These are phyloP conservation scores for Coilia nasus DNA, from an alignment of 2,797 vertebrate genomes.

Conservation along the genomic window DNA sequence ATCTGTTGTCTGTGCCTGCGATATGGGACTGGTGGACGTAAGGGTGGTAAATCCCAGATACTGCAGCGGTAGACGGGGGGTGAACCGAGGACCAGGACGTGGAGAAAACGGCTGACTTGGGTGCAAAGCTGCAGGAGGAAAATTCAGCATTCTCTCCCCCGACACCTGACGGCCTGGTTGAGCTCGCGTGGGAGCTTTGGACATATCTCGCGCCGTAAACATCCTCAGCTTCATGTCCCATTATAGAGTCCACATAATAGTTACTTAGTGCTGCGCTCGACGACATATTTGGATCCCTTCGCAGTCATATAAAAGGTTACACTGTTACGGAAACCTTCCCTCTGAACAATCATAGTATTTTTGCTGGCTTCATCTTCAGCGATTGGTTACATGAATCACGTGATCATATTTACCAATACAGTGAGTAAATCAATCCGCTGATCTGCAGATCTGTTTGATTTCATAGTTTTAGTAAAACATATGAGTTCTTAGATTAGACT, in stretches of 20 bases:
- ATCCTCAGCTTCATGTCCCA: constrained; percentile 93
- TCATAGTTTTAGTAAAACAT: constrained; percentile 58
- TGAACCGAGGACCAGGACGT: constrained; percentile 92
- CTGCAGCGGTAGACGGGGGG: constrained; percentile 80
- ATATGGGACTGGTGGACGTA: constrained; percentile 91
- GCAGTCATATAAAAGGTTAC: constrained; percentile 92
- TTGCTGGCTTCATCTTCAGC: constrained; percentile 93
- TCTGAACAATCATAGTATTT: constrained; percentile 96
- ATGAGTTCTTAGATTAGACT: constrained; percentile 23
- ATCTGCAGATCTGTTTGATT: constrained; percentile 69
- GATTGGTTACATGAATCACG: constrained; percentile 99
- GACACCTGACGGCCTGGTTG: constrained; percentile 92
- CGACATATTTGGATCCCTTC: constrained; percentile 92
- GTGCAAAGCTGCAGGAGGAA: constrained; percentile 94
- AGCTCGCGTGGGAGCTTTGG: constrained; percentile 83
- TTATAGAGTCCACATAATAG: constrained; percentile 96
- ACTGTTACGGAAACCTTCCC: constrained; percentile 93
- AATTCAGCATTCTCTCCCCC: constrained; percentile 86
- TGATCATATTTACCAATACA: constrained; percentile 99
- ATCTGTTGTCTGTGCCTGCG: constrained; percentile 86
- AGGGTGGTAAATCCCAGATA: constrained; percentile 92
- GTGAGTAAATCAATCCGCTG: constrained; percentile 97
- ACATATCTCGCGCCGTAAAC: constrained; percentile 89
- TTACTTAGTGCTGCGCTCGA: constrained; percentile 93
- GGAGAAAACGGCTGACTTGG: constrained; percentile 91